phyloP scores from a whole-genome alignment of 1,140 invertebrate species.

The Drosophila eugracilis region DNA sequence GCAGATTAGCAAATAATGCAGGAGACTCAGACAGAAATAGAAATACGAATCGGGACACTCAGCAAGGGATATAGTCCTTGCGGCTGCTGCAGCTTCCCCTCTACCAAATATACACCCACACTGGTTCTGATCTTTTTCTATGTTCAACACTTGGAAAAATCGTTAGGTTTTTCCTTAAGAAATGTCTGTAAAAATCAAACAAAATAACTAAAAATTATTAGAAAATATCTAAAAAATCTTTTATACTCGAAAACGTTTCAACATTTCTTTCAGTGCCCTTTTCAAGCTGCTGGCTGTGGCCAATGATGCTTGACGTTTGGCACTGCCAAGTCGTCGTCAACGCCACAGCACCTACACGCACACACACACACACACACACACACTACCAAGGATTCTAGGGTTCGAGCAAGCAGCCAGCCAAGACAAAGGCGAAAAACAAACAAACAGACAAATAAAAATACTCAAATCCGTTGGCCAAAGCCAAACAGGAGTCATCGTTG shows the following conservation, averaged over 20 bases:
- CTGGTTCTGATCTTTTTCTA: not conserved
- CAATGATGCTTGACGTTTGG: constrained; percentile 55
- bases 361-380: constrained; percentile 2
- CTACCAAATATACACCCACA: not conserved
- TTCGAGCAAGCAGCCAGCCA: constrained; percentile 19
- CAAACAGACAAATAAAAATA: constrained; percentile 57
- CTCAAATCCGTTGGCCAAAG: constrained; percentile 55
- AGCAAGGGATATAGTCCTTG: constrained; percentile 22
- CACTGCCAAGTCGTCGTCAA: constrained; percentile 43
- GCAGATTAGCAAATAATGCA: constrained; percentile 59
- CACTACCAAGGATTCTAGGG: not conserved
- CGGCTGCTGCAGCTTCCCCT: constrained; percentile 14
- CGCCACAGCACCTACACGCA: constrained; percentile 21
- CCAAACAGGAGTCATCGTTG: constrained; percentile 48
- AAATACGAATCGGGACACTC: constrained; percentile 21
- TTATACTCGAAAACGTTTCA: too few relatives aligned
- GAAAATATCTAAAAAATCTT: too few relatives aligned
- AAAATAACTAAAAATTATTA: too few relatives aligned
- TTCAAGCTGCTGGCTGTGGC: constrained; percentile 28
- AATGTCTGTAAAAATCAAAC: too few relatives aligned
- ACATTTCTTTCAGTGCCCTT: not conserved
- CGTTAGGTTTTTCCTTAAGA: not conserved
- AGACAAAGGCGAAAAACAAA: constrained; percentile 55
- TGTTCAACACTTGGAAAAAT: constrained; percentile 7
- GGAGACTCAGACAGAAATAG: constrained; percentile 36